Percentiles rank a stretch among this genome's conserved stretches.
phyloP scores from a whole-genome alignment of 1,140 invertebrate genomes.

The Nylanderia fulva region DNA sequence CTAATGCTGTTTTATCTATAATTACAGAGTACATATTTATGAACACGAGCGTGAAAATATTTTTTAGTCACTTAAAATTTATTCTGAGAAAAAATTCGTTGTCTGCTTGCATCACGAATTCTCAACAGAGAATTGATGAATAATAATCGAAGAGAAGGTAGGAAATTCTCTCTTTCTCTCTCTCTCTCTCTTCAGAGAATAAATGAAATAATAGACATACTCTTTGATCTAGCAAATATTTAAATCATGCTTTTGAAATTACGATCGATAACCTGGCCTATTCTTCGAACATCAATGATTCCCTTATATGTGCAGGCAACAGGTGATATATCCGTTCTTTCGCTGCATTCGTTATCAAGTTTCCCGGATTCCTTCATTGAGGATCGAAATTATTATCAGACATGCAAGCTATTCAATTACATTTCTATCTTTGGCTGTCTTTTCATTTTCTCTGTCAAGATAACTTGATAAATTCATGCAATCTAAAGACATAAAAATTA shows the following conservation, averaged over 20 bases:
- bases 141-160: background rate
- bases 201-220: background rate
- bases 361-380: background rate
- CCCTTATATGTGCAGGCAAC: slow-evolving; percentile 56
- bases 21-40: slow-evolving; percentile 13
- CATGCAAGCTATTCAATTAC: background rate
- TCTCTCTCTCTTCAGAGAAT: background rate
- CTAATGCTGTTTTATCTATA: slow-evolving; percentile 24
- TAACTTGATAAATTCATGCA: background rate
- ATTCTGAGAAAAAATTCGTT: background rate
- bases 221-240: background rate
- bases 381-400: background rate
- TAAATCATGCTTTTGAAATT: background rate
- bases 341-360: slow-evolving; percentile 21
- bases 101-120: background rate
- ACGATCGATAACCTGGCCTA: slow-evolving; percentile 21
- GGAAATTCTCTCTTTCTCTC: background rate
- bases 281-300: slow-evolving; percentile 25
- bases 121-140: background rate
- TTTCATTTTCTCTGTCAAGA: background rate
- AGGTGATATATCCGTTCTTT: slow-evolving; percentile 43
- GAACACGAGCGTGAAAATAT: background rate
- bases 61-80: background rate
- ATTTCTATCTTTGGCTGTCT: background rate
- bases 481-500: background rate